Conservation (phyloP, 2,888 invertebrate species). For the Mimumesa dahlbomi region DNA sequence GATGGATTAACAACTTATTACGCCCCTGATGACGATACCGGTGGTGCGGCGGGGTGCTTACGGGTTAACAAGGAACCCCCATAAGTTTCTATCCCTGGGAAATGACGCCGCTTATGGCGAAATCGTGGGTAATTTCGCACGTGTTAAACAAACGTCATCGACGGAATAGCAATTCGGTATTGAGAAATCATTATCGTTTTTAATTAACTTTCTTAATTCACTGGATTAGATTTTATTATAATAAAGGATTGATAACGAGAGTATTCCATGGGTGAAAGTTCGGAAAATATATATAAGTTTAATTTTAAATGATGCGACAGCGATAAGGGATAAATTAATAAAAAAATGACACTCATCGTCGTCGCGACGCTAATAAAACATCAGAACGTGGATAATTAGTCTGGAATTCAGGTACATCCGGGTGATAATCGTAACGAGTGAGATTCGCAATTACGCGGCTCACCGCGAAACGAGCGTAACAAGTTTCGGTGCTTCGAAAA, state of each 20-base stretch:
- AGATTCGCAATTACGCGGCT: slow-evolving; percentile 61
- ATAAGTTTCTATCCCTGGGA: neutral
- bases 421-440: slow-evolving; percentile 53
- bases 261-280: no score
- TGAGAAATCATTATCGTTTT: slow-evolving; percentile 7
- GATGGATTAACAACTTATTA: slow-evolving; percentile 64
- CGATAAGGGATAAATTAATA: no score
- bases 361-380: slow-evolving; percentile 32
- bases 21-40: neutral
- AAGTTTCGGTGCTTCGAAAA: slow-evolving; percentile 56
- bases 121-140: neutral
- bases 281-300: no score
- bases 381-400: slow-evolving; percentile 37
- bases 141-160: no score
- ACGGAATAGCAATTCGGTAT: no score
- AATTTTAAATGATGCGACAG: no score
- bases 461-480: slow-evolving; percentile 51
- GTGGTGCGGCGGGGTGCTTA: neutral
- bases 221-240: no score
- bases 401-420: slow-evolving; percentile 8
- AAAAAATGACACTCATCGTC: no score
- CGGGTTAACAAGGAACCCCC: neutral
- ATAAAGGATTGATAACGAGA: no score
- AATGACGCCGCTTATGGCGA: neutral
- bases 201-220: no score